phyloP scores from a whole-genome alignment of 2,797 vertebrate species.

The Lepidocolaptes lacrymiger region DNA sequence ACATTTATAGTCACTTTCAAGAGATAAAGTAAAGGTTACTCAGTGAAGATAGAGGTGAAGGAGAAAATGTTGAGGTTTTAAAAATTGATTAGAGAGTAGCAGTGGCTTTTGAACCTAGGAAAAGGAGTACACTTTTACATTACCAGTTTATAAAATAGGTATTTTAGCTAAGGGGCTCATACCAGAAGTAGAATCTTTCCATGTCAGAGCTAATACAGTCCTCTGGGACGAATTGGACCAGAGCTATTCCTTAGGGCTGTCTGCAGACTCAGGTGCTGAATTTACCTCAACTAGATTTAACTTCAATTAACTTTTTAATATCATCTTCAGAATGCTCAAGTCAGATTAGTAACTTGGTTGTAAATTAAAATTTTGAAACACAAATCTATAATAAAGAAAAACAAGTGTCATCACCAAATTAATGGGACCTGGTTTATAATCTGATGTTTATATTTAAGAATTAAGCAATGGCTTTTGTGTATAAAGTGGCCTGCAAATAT shows the following conservation, averaged over 20 bases:
- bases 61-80: not conserved
- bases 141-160: not conserved
- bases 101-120: not conserved
- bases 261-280: not conserved
- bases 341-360: not conserved
- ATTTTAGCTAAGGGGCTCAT: not conserved
- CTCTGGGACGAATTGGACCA: not conserved
- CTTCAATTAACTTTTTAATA: not conserved
- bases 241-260: not conserved
- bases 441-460: not conserved
- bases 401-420: not conserved
- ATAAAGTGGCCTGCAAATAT: not conserved
- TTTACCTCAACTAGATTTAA: not conserved
- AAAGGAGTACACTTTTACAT: not conserved
- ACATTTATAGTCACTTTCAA: not conserved
- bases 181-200: not conserved
- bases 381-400: not conserved
- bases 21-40: not conserved
- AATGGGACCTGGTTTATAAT: not conserved
- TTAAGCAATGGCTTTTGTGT: not conserved
- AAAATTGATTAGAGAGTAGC: not conserved
- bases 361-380: constrained; percentile 13
- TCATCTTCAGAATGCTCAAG: not conserved
- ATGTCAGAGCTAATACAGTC: not conserved
- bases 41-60: not conserved